These are phyloP conservation scores for Leptobrachium ailaonicum DNA, from an alignment of 2,113 vertebrate species.

Conservation along the genomic window DNA sequence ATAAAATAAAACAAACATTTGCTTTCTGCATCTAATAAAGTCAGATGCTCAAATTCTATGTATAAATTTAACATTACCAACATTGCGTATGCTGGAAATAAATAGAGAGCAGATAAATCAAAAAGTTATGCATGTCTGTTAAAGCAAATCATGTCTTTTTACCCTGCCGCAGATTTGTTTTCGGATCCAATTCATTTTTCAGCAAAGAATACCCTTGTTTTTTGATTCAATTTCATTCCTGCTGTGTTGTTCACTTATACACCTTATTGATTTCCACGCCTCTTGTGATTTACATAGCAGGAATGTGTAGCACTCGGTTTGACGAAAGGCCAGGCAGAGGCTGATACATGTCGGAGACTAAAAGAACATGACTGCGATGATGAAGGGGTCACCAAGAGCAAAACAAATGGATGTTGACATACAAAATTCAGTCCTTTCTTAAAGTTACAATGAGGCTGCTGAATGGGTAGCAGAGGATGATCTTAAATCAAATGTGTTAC, in stretches of 20 bases:
- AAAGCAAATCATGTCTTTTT: conserved; percentile 48
- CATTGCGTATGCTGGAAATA: neutral
- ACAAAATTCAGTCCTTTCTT: too few relatives aligned
- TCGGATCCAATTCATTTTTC: conserved; percentile 46
- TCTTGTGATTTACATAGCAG: conserved; percentile 34
- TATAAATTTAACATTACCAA: conserved; percentile 51
- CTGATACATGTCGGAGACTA: neutral
- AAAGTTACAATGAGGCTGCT: too few relatives aligned
- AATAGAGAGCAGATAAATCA: conserved; percentile 35
- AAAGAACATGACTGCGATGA: too few relatives aligned
- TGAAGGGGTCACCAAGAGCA: too few relatives aligned
- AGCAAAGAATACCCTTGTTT: conserved; percentile 35
- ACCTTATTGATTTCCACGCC: conserved; percentile 45
- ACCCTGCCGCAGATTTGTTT: conserved; percentile 41
- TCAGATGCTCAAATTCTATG: conserved; percentile 44
- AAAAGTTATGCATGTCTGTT: conserved; percentile 44
- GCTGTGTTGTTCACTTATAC: conserved; percentile 28
- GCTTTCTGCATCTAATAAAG: conserved; percentile 39
- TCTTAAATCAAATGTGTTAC: too few relatives aligned
- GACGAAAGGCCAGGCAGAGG: neutral
- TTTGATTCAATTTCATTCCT: conserved; percentile 43
- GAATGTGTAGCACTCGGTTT: neutral
- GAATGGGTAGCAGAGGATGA: too few relatives aligned
- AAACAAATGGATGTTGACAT: too few relatives aligned
- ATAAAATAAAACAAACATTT: conserved; percentile 18